phyloP scores from a whole-genome alignment of 2,113 vertebrate genomes.

The Sorex fumeus region DNA sequence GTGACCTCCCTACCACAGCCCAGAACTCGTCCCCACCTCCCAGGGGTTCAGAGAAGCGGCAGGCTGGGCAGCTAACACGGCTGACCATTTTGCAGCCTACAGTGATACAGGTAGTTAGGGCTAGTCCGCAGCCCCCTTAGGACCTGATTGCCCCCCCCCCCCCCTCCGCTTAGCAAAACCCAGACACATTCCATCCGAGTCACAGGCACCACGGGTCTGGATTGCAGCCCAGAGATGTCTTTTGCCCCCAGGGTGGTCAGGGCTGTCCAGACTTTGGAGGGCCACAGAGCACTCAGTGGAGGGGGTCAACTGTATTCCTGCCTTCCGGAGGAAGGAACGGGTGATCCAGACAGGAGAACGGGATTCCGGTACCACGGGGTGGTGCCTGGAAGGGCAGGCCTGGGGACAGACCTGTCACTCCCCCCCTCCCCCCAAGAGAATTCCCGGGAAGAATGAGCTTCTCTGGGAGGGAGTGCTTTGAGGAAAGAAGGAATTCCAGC shows the following conservation, averaged over 20 bases:
- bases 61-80: background rate
- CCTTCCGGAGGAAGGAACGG: background rate
- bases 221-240: too few relatives aligned
- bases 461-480: background rate
- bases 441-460: background rate
- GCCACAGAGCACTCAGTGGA: too few relatives aligned
- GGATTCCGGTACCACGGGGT: background rate
- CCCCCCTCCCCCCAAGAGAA: background rate
- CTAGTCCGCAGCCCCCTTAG: background rate
- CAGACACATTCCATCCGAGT: background rate
- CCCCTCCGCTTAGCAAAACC: background rate
- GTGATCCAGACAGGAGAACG: background rate
- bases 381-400: too few relatives aligned
- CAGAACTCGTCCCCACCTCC: too few relatives aligned
- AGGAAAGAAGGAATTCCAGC: background rate
- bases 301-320: background rate
- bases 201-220: background rate
- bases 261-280: too few relatives aligned
- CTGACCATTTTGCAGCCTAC: background rate
- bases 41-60: background rate
- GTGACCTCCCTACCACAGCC: fast-evolving
- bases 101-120: background rate
- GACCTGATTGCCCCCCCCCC: fast-evolving
- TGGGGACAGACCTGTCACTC: background rate
- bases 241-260: too few relatives aligned